Base-by-base conservation (phyloP, 2,113 vertebrate genomes). In the Silurus meridionalis region DNA sequence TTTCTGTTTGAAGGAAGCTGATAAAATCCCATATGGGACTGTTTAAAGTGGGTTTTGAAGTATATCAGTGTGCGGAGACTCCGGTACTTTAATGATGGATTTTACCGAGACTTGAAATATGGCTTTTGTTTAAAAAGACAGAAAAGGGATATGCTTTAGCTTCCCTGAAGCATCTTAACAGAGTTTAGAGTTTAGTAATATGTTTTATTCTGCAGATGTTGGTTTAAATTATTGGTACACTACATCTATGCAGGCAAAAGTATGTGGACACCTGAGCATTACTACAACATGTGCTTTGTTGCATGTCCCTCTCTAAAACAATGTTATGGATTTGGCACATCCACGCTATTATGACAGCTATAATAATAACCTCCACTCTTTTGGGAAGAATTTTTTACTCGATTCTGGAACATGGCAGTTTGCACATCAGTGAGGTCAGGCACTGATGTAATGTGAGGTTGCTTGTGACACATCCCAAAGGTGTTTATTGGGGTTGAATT, bases 81-180 rank as follows among this genome's bases (percentile, higher is more conserved):
- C 52, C 25, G 57, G 1, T 46, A 21, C 8, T 91, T 92, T 92
- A 93, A 94, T 94, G 91, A 92, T 91, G 91, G 90, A 89, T 91
- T 90, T 86, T 28, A 60, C 25, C 85, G 84, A 71, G 89, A 84
- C 84, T 89, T 90, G 90, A 91, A 87, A 75, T 80, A 79, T 79
- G n/a, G 9, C 0, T 25, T 53, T 74, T 50, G 19, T 1, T 74
- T 17, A 72, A 67, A 67, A 67, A 91, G 90, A 84, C 28, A 86
- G 50, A 23, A 0, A 11, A 1, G 10, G 19, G 3, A 17, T 46
- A 48, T 4, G 15, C 28, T 46, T 71, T 25, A 46, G 67, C 28
- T 8, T 17, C 9, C 67, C 3, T 17, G 21, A 74, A 74, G 46
- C 46, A 21, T n/a, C 63, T 23, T n/a, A 63, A 66, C 10, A 66